These are phyloP conservation scores for Mythimna vitellina DNA, from an alignment of 2,888 invertebrate species.

Conservation along the genomic window DNA sequence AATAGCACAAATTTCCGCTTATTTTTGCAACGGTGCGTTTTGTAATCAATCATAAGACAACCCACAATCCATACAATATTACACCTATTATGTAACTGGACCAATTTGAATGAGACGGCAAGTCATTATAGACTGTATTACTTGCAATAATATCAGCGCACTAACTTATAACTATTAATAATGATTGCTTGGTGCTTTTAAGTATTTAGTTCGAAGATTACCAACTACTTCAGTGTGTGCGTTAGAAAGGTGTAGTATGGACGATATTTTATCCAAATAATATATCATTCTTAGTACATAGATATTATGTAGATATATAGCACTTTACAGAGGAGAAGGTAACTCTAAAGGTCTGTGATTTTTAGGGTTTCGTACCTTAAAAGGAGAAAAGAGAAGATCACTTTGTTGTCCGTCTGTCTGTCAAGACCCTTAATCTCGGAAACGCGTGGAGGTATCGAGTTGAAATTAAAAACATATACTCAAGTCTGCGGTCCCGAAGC, in stretches of 20 bases:
- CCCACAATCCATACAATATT: neutral
- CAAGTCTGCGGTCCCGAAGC: no score
- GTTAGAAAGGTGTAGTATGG: neutral
- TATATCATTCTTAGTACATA: no score
- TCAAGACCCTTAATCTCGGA: no score
- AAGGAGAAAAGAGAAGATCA: no score
- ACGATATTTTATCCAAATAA: no score
- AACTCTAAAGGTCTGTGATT: no score
- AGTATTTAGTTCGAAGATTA: constrained; percentile 5
- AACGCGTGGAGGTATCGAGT: no score
- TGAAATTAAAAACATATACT: no score
- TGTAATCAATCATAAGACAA: constrained; percentile 35
- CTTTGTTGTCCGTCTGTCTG: no score
- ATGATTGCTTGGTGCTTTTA: neutral
- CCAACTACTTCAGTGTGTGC: neutral
- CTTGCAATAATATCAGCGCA: constrained; percentile 8
- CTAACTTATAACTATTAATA: constrained; percentile 8
- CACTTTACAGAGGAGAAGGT: no score
- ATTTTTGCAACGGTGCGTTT: constrained; percentile 47
- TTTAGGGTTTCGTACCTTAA: no score
- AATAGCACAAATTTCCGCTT: constrained; percentile 35
- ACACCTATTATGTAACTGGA: neutral
- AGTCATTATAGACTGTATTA: constrained; percentile 4
- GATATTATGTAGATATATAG: no score
- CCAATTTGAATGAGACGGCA: neutral